These are phyloP conservation scores for Laterallus jamaicensis DNA, from an alignment of 2,113 vertebrate genomes.

Conservation along the genomic window DNA sequence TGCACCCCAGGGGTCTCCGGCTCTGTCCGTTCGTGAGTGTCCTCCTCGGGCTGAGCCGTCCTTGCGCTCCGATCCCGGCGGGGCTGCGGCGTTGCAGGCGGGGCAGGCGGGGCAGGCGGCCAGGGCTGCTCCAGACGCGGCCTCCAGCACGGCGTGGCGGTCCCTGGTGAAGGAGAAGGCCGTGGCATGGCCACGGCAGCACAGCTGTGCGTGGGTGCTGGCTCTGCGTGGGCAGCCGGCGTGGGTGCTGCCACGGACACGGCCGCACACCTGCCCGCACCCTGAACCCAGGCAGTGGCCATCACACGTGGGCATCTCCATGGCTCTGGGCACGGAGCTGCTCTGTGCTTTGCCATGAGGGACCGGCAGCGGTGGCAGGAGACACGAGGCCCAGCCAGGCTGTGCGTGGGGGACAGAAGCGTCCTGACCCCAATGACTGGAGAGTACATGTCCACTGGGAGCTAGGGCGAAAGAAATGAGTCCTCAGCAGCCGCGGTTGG, in stretches of 20 bases:
- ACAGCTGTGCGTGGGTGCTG: accelerated
- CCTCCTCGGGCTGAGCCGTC: too few relatives aligned
- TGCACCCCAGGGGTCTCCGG: neutral
- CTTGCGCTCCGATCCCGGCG: neutral
- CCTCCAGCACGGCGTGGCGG: accelerated
- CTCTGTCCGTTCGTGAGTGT: too few relatives aligned
- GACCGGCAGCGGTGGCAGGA: accelerated
- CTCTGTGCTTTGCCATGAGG: accelerated
- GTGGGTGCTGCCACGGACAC: accelerated
- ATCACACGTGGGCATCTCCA: accelerated
- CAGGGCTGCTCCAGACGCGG: accelerated
- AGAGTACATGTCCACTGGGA: accelerated
- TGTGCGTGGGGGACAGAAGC: accelerated
- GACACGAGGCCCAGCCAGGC: neutral
- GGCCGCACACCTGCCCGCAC: accelerated
- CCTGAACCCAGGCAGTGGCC: accelerated
- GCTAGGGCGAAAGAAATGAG: neutral
- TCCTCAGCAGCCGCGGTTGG: neutral
- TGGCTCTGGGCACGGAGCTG: accelerated
- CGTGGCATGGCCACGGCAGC: accelerated
- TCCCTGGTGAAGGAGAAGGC: accelerated
- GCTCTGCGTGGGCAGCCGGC: accelerated
- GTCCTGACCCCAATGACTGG: accelerated
- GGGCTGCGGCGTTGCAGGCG: neutral
- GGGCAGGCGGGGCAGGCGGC: neutral